phyloP scores from a whole-genome alignment of 2,797 vertebrate species.

The Poecilia gillii region DNA sequence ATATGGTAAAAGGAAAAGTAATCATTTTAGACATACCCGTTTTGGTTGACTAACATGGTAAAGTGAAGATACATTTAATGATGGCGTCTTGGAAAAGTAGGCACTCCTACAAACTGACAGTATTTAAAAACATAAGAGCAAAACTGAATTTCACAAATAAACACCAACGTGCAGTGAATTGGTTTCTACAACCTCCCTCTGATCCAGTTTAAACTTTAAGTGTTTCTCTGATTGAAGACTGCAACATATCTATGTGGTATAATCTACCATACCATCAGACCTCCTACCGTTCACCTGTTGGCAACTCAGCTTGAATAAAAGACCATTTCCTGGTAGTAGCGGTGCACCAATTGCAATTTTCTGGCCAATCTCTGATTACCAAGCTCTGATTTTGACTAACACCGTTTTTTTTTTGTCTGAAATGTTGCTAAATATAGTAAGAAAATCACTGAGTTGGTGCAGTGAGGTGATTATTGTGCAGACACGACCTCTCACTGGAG shows the following conservation, averaged over 20 bases:
- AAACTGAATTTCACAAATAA: not conserved
- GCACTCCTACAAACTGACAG: not conserved
- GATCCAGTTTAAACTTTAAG: not conserved
- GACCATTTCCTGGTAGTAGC: not conserved
- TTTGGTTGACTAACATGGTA: not conserved
- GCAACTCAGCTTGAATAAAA: not conserved
- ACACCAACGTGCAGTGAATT: not conserved
- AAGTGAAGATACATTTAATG: not conserved
- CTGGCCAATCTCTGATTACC: too few species aligned
- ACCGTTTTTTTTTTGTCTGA: too few species aligned
- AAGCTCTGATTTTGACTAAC: too few species aligned
- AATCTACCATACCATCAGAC: not conserved
- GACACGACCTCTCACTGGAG: too few species aligned
- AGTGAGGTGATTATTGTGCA: too few species aligned
- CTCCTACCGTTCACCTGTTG: not conserved
- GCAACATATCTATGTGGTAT: not conserved
- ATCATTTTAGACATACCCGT: too few species aligned
- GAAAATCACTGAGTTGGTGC: too few species aligned
- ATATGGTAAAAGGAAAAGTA: not conserved
- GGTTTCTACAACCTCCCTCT: not conserved
- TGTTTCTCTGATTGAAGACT: not conserved
- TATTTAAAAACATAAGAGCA: not conserved
- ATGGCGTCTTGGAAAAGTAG: not conserved
- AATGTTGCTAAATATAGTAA: too few species aligned
- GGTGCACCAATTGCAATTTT: too few species aligned